Percentiles rank a stretch among this genome's conserved stretches.
These are phyloP conservation scores for Schmidtea mediterranea DNA, from an alignment of 1,140 invertebrate species.

Conservation along the genomic window DNA sequence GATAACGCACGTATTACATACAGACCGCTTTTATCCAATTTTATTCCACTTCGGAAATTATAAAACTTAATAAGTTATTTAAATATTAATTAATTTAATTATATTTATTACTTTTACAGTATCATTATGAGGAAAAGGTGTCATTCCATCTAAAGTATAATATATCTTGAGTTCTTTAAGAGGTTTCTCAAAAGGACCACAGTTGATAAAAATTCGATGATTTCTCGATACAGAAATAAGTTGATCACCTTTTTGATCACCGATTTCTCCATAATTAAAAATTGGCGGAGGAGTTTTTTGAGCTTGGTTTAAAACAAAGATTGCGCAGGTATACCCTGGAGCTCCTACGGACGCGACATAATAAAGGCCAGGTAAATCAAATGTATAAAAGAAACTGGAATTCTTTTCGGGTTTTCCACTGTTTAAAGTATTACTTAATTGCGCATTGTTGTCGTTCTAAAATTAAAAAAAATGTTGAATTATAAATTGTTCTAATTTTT, in stretches of 20 bases:
- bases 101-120: constrained; percentile 12
- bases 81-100: not conserved
- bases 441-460: constrained; percentile 8
- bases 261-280: constrained; percentile 12
- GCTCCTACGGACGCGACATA: constrained; percentile 23
- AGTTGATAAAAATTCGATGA: constrained; percentile 10
- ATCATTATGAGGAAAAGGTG: constrained; percentile 14
- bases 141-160: constrained; percentile 21
- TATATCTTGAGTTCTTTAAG: constrained; percentile 15
- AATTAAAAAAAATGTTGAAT: no score
- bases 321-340: constrained; percentile 9
- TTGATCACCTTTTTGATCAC: no score
- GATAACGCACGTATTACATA: constrained; percentile 20
- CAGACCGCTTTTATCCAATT: constrained; percentile 16
- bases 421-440: constrained; percentile 21
- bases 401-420: constrained; percentile 20
- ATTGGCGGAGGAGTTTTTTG: constrained; percentile 13
- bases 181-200: constrained; percentile 13
- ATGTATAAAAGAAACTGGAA: constrained; percentile 24
- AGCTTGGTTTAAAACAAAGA: not conserved
- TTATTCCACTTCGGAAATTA: constrained; percentile 17
- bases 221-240: no score
- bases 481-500: no score
- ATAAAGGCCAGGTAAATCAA: constrained; percentile 21
- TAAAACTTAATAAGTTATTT: constrained; percentile 15